Conservation (phyloP, 1,140 invertebrate species). For the Halictus rubicundus region DNA sequence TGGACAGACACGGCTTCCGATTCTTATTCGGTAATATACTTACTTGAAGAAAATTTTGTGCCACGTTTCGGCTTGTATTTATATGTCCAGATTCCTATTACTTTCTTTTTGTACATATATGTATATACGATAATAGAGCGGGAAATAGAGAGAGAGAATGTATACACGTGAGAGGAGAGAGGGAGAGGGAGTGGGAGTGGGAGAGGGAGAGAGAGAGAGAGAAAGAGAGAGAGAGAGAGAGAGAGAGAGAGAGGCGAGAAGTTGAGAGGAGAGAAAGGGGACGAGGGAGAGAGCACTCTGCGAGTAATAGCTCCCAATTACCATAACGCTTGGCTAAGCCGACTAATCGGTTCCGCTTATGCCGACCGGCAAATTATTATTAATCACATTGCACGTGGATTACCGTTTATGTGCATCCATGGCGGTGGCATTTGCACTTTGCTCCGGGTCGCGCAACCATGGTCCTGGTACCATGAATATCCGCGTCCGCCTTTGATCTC, state of each 20-base stretch:
- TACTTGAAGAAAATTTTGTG: too few relatives aligned
- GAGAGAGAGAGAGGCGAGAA: constrained; percentile 5
- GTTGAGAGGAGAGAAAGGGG: background rate
- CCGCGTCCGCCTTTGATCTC: constrained; percentile 37
- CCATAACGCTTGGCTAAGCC: constrained; percentile 74
- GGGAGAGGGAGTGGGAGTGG: background rate
- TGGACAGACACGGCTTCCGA: too few relatives aligned
- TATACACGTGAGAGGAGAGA: background rate
- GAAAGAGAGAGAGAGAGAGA: background rate
- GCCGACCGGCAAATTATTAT: constrained; percentile 76
- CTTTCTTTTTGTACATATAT: too few relatives aligned
- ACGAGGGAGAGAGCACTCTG: constrained; percentile 40
- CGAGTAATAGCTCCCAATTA: constrained; percentile 74
- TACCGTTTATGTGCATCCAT: constrained; percentile 64
- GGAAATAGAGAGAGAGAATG: too few relatives aligned
- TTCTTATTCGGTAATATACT: too few relatives aligned
- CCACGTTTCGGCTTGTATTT: too few relatives aligned
- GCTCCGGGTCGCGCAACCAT: constrained; percentile 4
- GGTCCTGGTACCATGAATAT: constrained; percentile 10
- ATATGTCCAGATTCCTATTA: too few relatives aligned
- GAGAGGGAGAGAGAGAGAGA: background rate
- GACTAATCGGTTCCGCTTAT: constrained; percentile 76
- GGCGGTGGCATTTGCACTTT: constrained; percentile 60
- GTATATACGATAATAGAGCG: too few relatives aligned
- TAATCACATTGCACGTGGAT: constrained; percentile 74